Percentiles rank a stretch among this genome's conserved stretches.
These are phyloP conservation scores for Procambarus virginalis DNA, from an alignment of 1,140 invertebrate species.

Conservation along the genomic window DNA sequence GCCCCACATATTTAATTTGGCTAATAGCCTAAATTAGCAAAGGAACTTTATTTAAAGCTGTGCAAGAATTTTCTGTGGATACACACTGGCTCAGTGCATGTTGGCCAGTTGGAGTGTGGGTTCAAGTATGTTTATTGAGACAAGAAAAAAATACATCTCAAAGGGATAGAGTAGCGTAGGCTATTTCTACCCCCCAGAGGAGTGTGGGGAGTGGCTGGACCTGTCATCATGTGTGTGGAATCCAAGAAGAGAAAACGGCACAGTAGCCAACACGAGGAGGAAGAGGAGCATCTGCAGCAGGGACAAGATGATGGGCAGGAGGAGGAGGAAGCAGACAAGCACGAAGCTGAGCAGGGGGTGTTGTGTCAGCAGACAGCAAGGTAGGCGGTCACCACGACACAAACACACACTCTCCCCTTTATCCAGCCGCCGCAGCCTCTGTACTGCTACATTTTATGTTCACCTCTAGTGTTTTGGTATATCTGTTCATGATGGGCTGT, in stretches of 20 bases:
- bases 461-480: not conserved
- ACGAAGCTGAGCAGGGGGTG: not conserved
- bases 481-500: not conserved
- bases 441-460: not conserved
- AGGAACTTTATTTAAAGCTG: not conserved
- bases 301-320: no score
- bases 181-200: not conserved
- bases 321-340: not conserved
- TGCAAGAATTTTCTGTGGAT: not conserved
- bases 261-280: not conserved
- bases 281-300: not conserved
- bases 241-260: not conserved
- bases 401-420: not conserved
- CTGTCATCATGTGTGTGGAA: not conserved
- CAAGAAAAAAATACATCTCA: no score
- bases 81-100: not conserved
- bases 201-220: not conserved
- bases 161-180: not conserved
- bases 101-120: not conserved
- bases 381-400: not conserved
- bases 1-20: no score
- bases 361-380: no score
- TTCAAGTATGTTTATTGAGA: not conserved
- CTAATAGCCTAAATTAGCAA: no score
- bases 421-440: no score